A percentile compares a stretch with the other conserved stretches of the same genome.
These are phyloP conservation scores for Scomber scombrus DNA, from an alignment of 2,113 vertebrate genomes.

Conservation along the genomic window DNA sequence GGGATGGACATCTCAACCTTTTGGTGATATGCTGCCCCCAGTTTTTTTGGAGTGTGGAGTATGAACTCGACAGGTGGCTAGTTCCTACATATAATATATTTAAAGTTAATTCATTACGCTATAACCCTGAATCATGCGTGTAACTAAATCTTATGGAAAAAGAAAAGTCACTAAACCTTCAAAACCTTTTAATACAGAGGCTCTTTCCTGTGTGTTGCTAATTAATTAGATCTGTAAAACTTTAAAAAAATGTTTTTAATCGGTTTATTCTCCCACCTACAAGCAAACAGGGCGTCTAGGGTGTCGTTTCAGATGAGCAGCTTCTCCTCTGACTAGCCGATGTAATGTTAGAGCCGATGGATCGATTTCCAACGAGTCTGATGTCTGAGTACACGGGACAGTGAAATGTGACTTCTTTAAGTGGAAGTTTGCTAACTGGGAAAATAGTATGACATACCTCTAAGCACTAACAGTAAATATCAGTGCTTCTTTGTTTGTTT, in stretches of 20 bases:
- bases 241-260: too few species aligned
- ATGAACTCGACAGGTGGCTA: too few species aligned
- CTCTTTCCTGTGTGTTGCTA: neutral
- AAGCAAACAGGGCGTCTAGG: neutral
- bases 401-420: conserved; percentile 21
- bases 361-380: neutral
- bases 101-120: conserved; percentile 10
- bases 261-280: neutral
- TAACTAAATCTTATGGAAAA: neutral
- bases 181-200: neutral
- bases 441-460: neutral
- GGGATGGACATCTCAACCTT: too few species aligned
- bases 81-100: too few species aligned
- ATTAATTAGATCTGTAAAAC: neutral
- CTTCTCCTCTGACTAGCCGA: conserved; percentile 18
- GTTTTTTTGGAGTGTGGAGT: too few species aligned
- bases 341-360: neutral
- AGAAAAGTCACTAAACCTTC: neutral
- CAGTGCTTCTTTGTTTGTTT: too few species aligned
- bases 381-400: neutral
- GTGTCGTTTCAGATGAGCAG: conserved; percentile 12
- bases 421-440: neutral
- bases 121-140: conserved; percentile 14
- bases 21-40: too few species aligned
- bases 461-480: too few species aligned